Percentiles rank a stretch among this genome's conserved stretches.
Conservation (phyloP, 2,888 invertebrate genomes). For the Epicampocera succincta region DNA sequence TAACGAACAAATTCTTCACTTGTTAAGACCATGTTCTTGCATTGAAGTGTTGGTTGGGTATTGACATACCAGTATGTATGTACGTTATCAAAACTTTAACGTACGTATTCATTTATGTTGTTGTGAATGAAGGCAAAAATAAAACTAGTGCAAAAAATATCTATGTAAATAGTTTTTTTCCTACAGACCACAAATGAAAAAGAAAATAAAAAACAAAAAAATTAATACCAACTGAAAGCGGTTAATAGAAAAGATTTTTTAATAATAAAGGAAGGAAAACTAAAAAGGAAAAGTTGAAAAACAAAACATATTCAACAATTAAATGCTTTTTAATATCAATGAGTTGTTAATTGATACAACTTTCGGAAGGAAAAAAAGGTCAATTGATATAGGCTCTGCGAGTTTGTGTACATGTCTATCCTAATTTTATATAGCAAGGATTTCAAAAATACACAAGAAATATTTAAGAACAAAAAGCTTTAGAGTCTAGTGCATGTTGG, state of each 20-base stretch:
- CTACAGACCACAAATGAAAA: slow-evolving; percentile 21
- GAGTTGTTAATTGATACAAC: no score
- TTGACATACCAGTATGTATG: slow-evolving; percentile 15
- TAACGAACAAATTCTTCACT: no score
- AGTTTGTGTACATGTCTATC: no score
- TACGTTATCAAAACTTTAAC: slow-evolving; percentile 26
- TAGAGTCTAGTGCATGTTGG: no score
- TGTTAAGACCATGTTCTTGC: no score
- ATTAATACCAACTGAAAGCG: slow-evolving; percentile 31
- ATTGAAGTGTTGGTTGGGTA: no score
- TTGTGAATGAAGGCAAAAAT: slow-evolving; percentile 40
- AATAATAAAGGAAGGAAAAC: slow-evolving; percentile 4
- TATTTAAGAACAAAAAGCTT: no score
- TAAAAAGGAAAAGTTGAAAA: not conserved
- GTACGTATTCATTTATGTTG: slow-evolving; percentile 28
- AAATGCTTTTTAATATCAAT: not conserved
- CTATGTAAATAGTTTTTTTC: slow-evolving; percentile 24
- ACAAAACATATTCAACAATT: not conserved
- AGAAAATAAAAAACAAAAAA: slow-evolving; percentile 18
- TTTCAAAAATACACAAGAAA: no score
- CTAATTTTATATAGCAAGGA: no score
- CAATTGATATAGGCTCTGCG: no score
- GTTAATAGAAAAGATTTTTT: slow-evolving; percentile 20
- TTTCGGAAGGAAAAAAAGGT: no score
- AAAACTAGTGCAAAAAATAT: slow-evolving; percentile 54